Conservation (phyloP, 2,888 invertebrate genomes). For the Ectobius pallidus region DNA sequence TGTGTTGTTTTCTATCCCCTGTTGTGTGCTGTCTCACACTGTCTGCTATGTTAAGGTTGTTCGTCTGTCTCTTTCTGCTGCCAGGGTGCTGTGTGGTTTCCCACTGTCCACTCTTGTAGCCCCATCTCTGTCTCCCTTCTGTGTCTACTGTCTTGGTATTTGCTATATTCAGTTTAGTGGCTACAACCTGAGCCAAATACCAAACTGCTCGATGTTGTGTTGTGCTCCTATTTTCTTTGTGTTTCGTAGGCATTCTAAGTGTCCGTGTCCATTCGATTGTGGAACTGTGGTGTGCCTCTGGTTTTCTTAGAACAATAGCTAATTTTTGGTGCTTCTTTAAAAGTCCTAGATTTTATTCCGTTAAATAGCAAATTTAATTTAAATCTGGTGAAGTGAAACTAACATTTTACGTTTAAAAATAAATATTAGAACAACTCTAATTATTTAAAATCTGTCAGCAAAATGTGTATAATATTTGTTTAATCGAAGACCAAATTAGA, state of each 20-base stretch:
- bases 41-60: constrained; percentile 21
- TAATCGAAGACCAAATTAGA: too few species aligned
- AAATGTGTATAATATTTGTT: too few species aligned
- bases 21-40: background rate
- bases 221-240: constrained; percentile 11
- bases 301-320: too few species aligned
- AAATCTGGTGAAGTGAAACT: too few species aligned
- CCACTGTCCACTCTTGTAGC: background rate
- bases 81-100: constrained; percentile 14
- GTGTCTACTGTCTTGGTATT: constrained; percentile 24
- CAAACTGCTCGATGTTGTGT: constrained; percentile 15
- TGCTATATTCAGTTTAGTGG: constrained; percentile 29
- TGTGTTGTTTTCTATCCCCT: too few species aligned
- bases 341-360: too few species aligned
- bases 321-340: too few species aligned
- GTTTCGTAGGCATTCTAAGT: constrained; percentile 11
- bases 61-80: constrained; percentile 7
- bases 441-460: too few species aligned
- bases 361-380: too few species aligned
- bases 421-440: too few species aligned
- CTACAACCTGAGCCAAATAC: constrained; percentile 30
- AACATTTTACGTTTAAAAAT: too few species aligned
- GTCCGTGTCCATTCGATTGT: background rate
- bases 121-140: background rate
- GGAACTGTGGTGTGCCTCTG: background rate